Evolutionary conservation across 2,888 invertebrate genomes (phyloP).

Genomic region (Tenodera sinensis): DNA sequence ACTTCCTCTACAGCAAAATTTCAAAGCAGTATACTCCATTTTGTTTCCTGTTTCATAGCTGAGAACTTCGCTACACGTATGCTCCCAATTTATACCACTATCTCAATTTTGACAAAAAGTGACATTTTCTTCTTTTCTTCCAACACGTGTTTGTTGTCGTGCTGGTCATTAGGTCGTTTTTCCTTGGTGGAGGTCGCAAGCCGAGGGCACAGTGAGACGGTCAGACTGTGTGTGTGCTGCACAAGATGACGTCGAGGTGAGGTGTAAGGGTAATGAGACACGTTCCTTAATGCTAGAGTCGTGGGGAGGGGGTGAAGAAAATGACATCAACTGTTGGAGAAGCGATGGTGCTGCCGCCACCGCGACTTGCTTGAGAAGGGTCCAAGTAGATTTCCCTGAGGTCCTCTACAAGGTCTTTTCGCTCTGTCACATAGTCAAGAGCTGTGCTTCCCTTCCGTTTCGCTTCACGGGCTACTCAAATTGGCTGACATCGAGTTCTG

Average conservation of each 20-base stretch:
- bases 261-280: slow-evolving; percentile 9
- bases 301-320: not conserved
- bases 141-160: too few relatives aligned
- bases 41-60: too few relatives aligned
- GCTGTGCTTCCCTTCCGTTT: not conserved
- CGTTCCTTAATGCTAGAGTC: slow-evolving; percentile 9
- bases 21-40: too few relatives aligned
- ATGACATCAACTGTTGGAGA: not conserved
- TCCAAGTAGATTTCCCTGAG: not conserved
- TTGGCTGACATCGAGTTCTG: not conserved
- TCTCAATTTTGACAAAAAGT: too few relatives aligned
- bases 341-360: not conserved
- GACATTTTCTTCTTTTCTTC: too few relatives aligned
- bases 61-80: too few relatives aligned
- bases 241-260: not conserved
- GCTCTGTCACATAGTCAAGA: not conserved
- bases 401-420: not conserved
- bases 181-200: not conserved
- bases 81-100: too few relatives aligned
- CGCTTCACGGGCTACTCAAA: not conserved
- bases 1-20: too few relatives aligned
- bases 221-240: not conserved
- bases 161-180: not conserved
- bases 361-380: not conserved
- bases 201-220: not conserved